Base-by-base conservation (phyloP, 2,113 vertebrate genomes). In the Trogon surrucura region DNA sequence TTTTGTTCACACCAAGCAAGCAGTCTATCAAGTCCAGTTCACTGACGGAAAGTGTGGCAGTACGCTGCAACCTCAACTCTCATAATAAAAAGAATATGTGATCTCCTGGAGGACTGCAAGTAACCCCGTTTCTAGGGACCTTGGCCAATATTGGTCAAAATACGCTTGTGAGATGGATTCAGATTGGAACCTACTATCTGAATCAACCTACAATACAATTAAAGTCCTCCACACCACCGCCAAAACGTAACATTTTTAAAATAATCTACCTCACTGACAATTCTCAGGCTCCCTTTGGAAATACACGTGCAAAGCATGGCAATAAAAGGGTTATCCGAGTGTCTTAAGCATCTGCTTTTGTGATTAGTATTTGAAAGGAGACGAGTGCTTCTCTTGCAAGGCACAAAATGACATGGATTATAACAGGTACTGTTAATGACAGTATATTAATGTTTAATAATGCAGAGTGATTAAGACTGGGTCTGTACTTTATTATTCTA, bases 401-500 rank as follows among this genome's bases (percentile, higher is more conserved):
- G 95, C 93, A 97, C 88, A 95, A 96, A 97, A 97, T 97, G 97
- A 97, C 95, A 97, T 91, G 93, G 94, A 97, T 97, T 96, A 96
- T 97, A 97, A 96, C 95, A 95, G 97, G 96, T 97, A 97, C 93
- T 94, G 96, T 97, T 98, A 98, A 98, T 97, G 97, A 97, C 95
- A 97, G 97, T 95, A 94, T 97, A 97, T 98, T 96, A 97, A 98
- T 97, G 96, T 97, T 97, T 97, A 97, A 98, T 97, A 97, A 97
- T 91, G 93, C 86, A 92, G 81, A 95, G 97, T 97, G 97, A 98
- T 98, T 98, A 98, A 97, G 97, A 96, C 94, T 94, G 67, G 89
- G 93, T 80, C 97, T 96, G 88, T 94, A 97, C 96, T 97, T 97
- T 97, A 97, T 97, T 97, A 97, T 97, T 96, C 95, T 97, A 97